phyloP scores from a whole-genome alignment of 2,888 invertebrate genomes.

The Mactromeris polynyma region DNA sequence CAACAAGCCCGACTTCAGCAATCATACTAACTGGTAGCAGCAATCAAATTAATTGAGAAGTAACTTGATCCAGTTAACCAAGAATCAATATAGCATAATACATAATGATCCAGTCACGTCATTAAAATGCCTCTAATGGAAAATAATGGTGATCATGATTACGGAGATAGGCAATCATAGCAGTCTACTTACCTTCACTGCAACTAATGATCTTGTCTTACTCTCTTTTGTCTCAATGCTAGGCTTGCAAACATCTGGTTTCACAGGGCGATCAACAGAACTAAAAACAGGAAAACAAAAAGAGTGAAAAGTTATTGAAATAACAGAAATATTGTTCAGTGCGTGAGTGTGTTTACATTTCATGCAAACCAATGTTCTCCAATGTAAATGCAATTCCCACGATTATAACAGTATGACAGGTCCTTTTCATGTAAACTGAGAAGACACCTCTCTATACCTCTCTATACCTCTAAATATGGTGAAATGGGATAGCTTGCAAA shows the following conservation, averaged over 20 bases:
- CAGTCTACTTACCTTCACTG: constrained; percentile 18
- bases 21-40: not conserved
- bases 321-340: not conserved
- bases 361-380: too few relatives aligned
- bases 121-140: not conserved
- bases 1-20: too few relatives aligned
- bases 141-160: not conserved
- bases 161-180: not conserved
- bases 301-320: not conserved
- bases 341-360: not conserved
- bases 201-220: not conserved
- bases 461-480: too few relatives aligned
- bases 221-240: constrained; percentile 9
- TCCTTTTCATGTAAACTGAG: too few relatives aligned
- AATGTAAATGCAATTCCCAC: too few relatives aligned
- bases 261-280: not conserved
- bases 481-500: too few relatives aligned
- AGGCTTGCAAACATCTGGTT: not conserved
- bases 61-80: not conserved
- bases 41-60: not conserved
- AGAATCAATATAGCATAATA: not conserved
- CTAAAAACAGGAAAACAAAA: not conserved
- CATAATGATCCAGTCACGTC: not conserved
- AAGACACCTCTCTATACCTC: too few relatives aligned
- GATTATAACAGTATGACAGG: too few relatives aligned